Evolutionary conservation across 2,797 vertebrate species (phyloP), one percentile per base, ranked within the genome.

Genomic region (Hapalemur alaotrensis): DNA sequence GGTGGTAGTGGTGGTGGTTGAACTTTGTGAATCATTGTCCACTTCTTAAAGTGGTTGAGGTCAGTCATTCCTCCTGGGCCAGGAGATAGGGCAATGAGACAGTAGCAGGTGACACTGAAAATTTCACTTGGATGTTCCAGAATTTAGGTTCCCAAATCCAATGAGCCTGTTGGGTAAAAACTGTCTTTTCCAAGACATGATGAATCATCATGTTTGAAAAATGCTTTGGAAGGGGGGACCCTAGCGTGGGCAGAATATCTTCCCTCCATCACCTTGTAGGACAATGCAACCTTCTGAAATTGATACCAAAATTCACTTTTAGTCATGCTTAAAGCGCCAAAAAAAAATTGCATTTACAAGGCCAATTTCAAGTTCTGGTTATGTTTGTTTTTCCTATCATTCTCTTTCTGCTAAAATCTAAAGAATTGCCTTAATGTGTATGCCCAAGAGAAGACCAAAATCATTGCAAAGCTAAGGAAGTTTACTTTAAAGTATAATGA

Each of bases 11-110:
- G 43, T 46, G 43, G 10, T 46, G 30, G 28, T 18, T 28, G 32
- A 48, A 25, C 10, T 38, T 32, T 25, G 22, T 41, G 20, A 76
- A 7, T 85, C 67, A 86, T 8, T 23, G 38, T 22, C 38, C 6
- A 48, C 41, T 91, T 83, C 63, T 87, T 85, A 48, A 50, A 48
- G 23, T 38, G 69, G 38, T 2, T 46, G 50, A 57, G 18, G n/a
- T 52, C 10, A 25, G 12, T 32, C 57, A 50, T 90, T 35, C 15
- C 30, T 95, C 69, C 13, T 41, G 20, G 38, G 1, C 0, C 59
- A 1, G 1, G 2, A 4, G 28, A 3, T 13, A 57, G 6, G 4
- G 23, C 10, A 52, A 25, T 25, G 32, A 70, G 13, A 2, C 4
- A 2, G 11, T 25, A 35, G 32, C 48, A 61, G n/a, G 25, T 38